phyloP scores from a whole-genome alignment of 2,797 vertebrate species.

The Erethizon dorsatum region DNA sequence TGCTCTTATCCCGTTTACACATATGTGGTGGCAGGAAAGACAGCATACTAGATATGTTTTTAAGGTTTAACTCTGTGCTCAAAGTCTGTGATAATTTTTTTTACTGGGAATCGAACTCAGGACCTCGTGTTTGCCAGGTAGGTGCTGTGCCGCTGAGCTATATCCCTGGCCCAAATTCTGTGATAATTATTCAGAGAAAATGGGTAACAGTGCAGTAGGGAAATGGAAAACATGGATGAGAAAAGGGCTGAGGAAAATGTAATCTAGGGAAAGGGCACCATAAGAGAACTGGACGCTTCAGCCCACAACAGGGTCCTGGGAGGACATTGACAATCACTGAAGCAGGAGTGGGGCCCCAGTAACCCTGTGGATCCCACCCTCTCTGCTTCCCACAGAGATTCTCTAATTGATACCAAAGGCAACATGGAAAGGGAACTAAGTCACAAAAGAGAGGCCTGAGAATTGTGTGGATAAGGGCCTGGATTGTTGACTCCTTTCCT shows the following conservation, averaged over 20 bases:
- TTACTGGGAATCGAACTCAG: too few relatives aligned
- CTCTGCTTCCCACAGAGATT: background rate
- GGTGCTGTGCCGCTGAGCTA: too few relatives aligned
- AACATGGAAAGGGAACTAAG: background rate
- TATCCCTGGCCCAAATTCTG: background rate
- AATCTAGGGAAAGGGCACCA: background rate
- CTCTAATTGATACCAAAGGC: background rate
- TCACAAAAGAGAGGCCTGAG: background rate
- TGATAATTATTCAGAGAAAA: background rate
- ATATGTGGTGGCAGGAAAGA: background rate
- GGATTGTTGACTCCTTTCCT: background rate
- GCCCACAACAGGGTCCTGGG: background rate
- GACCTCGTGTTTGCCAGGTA: too few relatives aligned
- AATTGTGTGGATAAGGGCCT: background rate
- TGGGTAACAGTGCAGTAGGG: background rate
- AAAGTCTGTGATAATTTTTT: background rate
- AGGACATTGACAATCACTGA: rapidly evolving
- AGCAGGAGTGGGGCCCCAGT: background rate
- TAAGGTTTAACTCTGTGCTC: background rate
- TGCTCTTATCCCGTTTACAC: background rate
- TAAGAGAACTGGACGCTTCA: background rate
- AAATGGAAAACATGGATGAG: background rate
- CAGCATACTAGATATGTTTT: background rate
- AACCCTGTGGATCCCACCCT: background rate
- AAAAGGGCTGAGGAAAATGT: background rate